These are phyloP conservation scores for Thalassaphorura encarpata DNA, from an alignment of 1,140 invertebrate species.

Conservation along the genomic window DNA sequence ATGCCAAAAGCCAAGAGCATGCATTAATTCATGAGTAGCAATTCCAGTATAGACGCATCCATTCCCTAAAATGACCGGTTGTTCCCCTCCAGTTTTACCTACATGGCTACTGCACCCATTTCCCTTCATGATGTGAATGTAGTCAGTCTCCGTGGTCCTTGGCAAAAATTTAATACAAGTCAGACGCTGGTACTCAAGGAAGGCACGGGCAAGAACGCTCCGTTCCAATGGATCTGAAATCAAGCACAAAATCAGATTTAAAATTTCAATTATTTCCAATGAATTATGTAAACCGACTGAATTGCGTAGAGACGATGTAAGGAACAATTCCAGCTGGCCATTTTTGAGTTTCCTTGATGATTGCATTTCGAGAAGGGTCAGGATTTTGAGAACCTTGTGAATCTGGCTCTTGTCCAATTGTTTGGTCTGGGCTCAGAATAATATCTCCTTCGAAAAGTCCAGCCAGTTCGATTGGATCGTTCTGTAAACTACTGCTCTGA, in stretches of 20 bases:
- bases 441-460: constrained; percentile 39
- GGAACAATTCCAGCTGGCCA: constrained; percentile 36
- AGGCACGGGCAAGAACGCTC: constrained; percentile 35
- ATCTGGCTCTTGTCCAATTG: not conserved
- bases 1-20: constrained; percentile 74
- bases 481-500: constrained; percentile 1
- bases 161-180: constrained; percentile 40
- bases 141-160: constrained; percentile 36
- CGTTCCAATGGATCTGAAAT: constrained; percentile 31
- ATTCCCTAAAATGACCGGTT: constrained; percentile 44
- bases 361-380: constrained; percentile 16
- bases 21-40: constrained; percentile 73
- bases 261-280: not conserved
- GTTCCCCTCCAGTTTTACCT: constrained; percentile 35
- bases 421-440: constrained; percentile 6
- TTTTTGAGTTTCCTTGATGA: constrained; percentile 16
- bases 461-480: constrained; percentile 36
- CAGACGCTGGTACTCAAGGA: constrained; percentile 34
- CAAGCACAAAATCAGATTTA: not conserved
- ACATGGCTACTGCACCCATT: constrained; percentile 34
- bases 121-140: constrained; percentile 36
- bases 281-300: constrained; percentile 28
- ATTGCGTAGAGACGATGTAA: constrained; percentile 37
- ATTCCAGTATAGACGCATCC: constrained; percentile 54
- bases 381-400: not conserved